A percentile compares a stretch with the other conserved stretches of the same genome.
Evolutionary conservation across 1,140 invertebrate genomes (phyloP).

Genomic region (Protaetia brevitarsis): DNA sequence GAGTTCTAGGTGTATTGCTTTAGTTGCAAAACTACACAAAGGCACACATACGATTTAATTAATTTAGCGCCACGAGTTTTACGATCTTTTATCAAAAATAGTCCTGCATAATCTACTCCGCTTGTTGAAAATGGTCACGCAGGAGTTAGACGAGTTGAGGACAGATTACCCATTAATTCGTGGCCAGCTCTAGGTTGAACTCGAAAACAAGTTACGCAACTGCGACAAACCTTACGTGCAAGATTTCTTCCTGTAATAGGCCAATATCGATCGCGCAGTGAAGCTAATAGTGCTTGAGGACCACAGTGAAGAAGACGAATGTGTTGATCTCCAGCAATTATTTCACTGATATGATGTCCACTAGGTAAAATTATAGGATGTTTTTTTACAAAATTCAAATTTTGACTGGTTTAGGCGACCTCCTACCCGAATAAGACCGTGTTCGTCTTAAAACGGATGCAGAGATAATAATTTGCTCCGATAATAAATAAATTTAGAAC

Average conservation of each 20-base stretch:
- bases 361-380: slow-evolving; percentile 34
- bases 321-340: slow-evolving; percentile 35
- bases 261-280: slow-evolving; percentile 33
- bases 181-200: slow-evolving; percentile 27
- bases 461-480: neutral
- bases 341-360: slow-evolving; percentile 26
- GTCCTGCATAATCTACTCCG: slow-evolving; percentile 42
- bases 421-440: slow-evolving; percentile 1
- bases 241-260: slow-evolving; percentile 26
- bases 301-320: slow-evolving; percentile 35
- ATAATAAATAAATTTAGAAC: neutral
- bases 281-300: slow-evolving; percentile 31
- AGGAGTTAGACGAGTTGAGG: slow-evolving; percentile 25
- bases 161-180: slow-evolving; percentile 38
- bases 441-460: neutral
- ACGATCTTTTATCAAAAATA: slow-evolving; percentile 32
- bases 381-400: slow-evolving; percentile 21
- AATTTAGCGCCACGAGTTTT: slow-evolving; percentile 33
- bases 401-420: neutral
- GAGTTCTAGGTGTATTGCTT: slow-evolving; percentile 43
- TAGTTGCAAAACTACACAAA: slow-evolving; percentile 28
- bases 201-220: slow-evolving; percentile 33
- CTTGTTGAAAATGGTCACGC: slow-evolving; percentile 36
- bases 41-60: slow-evolving; percentile 28
- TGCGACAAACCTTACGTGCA: slow-evolving; percentile 26